phyloP scores from a whole-genome alignment of 2,113 vertebrate genomes.

The Xiphorhynchus elegans region DNA sequence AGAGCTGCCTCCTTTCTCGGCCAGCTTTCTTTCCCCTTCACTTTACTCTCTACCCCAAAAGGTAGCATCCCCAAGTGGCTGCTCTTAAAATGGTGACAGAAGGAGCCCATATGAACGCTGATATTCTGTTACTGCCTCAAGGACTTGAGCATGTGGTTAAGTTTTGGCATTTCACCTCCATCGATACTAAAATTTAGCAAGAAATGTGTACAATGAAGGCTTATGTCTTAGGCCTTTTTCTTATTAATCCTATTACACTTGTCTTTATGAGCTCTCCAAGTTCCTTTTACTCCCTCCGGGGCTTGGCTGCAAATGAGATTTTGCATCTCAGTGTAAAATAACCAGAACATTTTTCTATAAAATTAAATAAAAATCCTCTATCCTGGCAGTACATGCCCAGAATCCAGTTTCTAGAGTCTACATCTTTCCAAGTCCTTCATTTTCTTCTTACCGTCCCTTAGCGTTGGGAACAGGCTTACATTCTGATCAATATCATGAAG shows the following conservation, averaged over 20 bases:
- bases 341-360: constrained; percentile 75
- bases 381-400: constrained; percentile 68
- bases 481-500: background rate
- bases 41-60: background rate
- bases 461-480: constrained; percentile 20
- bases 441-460: constrained; percentile 60
- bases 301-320: constrained; percentile 78
- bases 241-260: constrained; percentile 80
- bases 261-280: constrained; percentile 79
- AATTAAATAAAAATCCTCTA: constrained; percentile 79
- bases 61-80: background rate
- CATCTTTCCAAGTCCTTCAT: constrained; percentile 60
- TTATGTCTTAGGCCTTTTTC: constrained; percentile 73
- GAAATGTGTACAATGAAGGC: constrained; percentile 73
- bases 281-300: constrained; percentile 72
- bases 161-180: constrained; percentile 74
- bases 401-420: constrained; percentile 74
- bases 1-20: background rate
- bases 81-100: background rate
- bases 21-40: background rate
- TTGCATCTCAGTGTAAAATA: constrained; percentile 79
- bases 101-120: background rate
- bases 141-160: constrained; percentile 45
- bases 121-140: constrained; percentile 29
- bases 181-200: constrained; percentile 72